phyloP scores from a whole-genome alignment of 1,140 invertebrate genomes.

The Diachasmimorpha longicaudata region DNA sequence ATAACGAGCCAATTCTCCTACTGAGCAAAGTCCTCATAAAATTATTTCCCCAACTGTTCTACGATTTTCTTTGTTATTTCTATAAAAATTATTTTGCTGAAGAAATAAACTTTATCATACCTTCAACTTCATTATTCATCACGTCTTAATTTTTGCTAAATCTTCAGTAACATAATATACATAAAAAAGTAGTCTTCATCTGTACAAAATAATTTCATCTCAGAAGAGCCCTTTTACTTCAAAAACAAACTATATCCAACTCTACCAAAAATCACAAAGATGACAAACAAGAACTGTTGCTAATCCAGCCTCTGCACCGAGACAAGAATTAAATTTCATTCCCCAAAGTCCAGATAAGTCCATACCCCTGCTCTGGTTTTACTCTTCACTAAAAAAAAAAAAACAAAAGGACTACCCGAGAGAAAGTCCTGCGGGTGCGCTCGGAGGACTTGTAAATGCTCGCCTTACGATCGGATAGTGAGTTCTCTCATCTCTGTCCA shows the following conservation, averaged over 20 bases:
- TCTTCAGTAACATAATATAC: no score
- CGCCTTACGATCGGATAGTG: slow-evolving; percentile 33
- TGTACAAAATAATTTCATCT: no score
- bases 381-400: background rate
- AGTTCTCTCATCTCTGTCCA: background rate
- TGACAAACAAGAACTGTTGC: background rate
- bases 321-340: slow-evolving; percentile 6
- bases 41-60: background rate
- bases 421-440: slow-evolving; percentile 28
- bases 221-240: no score
- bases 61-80: no score
- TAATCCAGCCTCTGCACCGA: background rate
- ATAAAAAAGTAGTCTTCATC: no score
- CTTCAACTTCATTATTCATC: no score
- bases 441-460: slow-evolving; percentile 32
- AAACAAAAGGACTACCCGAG: slow-evolving; percentile 16
- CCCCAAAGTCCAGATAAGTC: background rate
- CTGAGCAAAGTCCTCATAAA: background rate
- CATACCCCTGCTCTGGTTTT: background rate
- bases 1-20: background rate
- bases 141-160: no score
- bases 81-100: no score
- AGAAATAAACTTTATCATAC: no score
- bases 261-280: no score
- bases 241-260: no score